Conservation (phyloP, 2,797 vertebrate genomes). For the Sebastes iracundus region DNA sequence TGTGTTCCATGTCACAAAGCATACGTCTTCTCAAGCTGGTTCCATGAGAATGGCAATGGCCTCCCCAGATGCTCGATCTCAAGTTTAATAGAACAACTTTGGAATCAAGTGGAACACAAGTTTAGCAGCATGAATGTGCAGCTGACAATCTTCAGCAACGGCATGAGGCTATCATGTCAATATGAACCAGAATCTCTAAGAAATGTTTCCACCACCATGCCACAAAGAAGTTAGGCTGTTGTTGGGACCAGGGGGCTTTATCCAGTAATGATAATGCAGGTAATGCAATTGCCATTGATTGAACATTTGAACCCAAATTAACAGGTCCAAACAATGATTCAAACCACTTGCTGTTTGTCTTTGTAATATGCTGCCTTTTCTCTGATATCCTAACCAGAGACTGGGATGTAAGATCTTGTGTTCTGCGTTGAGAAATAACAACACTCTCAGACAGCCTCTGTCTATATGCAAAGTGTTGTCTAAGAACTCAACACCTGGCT, state of each 20-base stretch:
- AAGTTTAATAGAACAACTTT: background rate
- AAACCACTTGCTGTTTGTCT: background rate
- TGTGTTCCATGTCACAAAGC: background rate
- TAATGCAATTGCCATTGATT: background rate
- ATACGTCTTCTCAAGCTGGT: background rate
- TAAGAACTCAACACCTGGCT: background rate
- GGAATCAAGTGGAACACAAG: background rate
- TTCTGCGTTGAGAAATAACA: constrained; percentile 1
- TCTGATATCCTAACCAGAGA: background rate
- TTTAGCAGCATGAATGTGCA: background rate
- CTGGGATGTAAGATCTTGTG: background rate
- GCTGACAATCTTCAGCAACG: background rate
- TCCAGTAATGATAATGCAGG: background rate
- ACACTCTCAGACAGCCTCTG: background rate
- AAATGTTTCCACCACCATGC: background rate
- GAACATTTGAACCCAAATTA: background rate
- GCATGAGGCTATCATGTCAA: background rate
- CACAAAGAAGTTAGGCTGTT: background rate
- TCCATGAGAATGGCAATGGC: background rate
- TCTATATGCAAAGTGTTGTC: background rate
- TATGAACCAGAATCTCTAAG: background rate
- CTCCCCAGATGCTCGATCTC: background rate
- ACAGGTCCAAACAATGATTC: background rate
- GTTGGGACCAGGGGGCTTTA: background rate
- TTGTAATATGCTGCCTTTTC: background rate